Evolutionary conservation across 2,888 invertebrate genomes (phyloP).

Genomic region (Ischnus inquisitorius): DNA sequence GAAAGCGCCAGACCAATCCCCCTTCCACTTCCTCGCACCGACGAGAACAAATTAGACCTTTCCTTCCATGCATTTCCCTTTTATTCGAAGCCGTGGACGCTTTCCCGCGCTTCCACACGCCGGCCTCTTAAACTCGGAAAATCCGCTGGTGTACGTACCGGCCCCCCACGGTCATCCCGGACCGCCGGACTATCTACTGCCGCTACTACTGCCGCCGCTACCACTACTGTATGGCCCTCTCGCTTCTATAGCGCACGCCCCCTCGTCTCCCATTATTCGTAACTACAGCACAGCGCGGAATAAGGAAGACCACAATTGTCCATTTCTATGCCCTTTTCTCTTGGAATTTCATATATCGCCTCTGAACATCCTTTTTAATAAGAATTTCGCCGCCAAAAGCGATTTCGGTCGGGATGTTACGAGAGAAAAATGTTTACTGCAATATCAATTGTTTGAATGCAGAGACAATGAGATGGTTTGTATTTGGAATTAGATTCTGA

Average conservation of each 20-base stretch:
- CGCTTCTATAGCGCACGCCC: slow-evolving; percentile 16
- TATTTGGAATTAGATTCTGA: too few relatives aligned
- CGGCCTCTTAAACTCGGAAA: slow-evolving; percentile 73
- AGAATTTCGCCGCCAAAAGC: slow-evolving; percentile 39
- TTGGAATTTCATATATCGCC: slow-evolving; percentile 61
- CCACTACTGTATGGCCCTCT: slow-evolving; percentile 4
- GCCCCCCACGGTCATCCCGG: slow-evolving; percentile 51
- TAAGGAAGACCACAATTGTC: slow-evolving; percentile 67
- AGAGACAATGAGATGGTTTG: too few relatives aligned
- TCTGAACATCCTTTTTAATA: slow-evolving; percentile 53
- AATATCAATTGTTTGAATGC: too few relatives aligned
- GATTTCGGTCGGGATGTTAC: background rate
- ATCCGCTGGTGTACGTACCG: slow-evolving; percentile 66
- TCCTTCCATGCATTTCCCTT: slow-evolving; percentile 85
- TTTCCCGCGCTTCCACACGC: slow-evolving; percentile 31
- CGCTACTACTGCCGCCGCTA: slow-evolving; percentile 4
- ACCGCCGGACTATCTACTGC: slow-evolving; percentile 47
- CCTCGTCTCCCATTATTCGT: slow-evolving; percentile 64
- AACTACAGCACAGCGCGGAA: slow-evolving; percentile 64
- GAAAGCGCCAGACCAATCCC: slow-evolving; percentile 70
- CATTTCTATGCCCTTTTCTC: slow-evolving; percentile 43
- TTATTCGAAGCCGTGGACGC: slow-evolving; percentile 79
- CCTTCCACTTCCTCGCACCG: slow-evolving; percentile 75
- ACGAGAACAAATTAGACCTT: slow-evolving; percentile 86
- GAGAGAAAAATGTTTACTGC: background rate